phyloP scores from a whole-genome alignment of 2,888 invertebrate genomes.

The Agriopis leucophaearia region DNA sequence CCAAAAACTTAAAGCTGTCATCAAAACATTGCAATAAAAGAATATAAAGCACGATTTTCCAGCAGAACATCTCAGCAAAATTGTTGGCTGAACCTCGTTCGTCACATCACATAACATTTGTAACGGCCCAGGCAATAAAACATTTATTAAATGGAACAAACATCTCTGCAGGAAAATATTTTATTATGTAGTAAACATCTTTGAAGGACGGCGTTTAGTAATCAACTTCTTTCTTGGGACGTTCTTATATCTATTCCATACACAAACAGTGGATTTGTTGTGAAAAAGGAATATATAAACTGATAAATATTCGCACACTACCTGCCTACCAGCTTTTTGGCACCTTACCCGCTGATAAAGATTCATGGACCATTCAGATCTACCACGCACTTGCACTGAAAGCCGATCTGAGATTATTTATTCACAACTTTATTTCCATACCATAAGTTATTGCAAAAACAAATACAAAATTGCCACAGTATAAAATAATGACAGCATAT shows the following conservation, averaged over 20 bases:
- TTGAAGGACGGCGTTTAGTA: conserved; percentile 14
- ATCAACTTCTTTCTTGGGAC: conserved; percentile 6
- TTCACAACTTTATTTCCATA: too few relatives aligned
- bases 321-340: too few relatives aligned
- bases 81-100: conserved; percentile 8
- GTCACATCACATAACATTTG: conserved; percentile 14
- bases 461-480: too few relatives aligned
- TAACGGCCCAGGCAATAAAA: conserved; percentile 2
- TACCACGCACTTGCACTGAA: too few relatives aligned
- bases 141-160: conserved; percentile 19
- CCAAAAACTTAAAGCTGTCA: background rate
- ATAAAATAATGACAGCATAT: too few relatives aligned
- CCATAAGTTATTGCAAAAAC: too few relatives aligned
- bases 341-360: too few relatives aligned
- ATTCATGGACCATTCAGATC: too few relatives aligned
- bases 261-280: background rate
- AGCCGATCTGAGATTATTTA: too few relatives aligned
- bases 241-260: background rate
- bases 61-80: background rate
- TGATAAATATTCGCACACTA: too few relatives aligned
- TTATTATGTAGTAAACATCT: conserved; percentile 18
- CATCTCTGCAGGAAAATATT: conserved; percentile 13
- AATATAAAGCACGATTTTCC: background rate
- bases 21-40: background rate
- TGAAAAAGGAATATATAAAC: too few relatives aligned